Conservation (phyloP, 2,797 vertebrate genomes). For the Myripristis murdjan region DNA sequence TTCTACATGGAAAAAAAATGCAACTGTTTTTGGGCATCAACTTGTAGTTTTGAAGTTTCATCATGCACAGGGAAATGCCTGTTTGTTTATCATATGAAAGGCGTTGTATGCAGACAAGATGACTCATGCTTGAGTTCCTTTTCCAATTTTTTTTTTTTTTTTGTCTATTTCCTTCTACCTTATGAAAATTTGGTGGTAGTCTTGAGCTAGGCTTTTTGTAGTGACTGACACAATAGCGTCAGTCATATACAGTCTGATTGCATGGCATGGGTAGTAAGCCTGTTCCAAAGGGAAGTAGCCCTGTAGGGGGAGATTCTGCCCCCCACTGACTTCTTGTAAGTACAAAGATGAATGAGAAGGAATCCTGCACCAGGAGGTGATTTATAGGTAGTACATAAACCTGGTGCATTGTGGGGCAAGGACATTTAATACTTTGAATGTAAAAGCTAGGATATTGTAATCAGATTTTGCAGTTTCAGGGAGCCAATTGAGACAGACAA, state of each 20-base stretch:
- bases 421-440: background rate
- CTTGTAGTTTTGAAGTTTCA: too few relatives aligned
- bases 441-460: background rate
- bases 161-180: background rate
- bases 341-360: background rate
- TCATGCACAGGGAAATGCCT: too few relatives aligned
- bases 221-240: too few relatives aligned
- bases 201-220: background rate
- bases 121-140: background rate
- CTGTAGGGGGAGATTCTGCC: background rate
- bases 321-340: background rate
- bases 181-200: background rate
- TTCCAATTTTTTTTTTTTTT: too few relatives aligned
- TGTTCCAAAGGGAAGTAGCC: too few relatives aligned
- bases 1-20: too few relatives aligned
- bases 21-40: too few relatives aligned
- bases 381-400: background rate
- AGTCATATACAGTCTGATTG: too few relatives aligned
- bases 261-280: too few relatives aligned
- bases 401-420: background rate
- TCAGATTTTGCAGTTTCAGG: background rate
- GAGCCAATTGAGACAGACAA: constrained; percentile 1
- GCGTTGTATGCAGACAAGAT: background rate
- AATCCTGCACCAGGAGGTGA: background rate
- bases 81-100: background rate